Percentiles rank a stretch among this genome's conserved stretches.
Conservation (phyloP, 2,888 invertebrate species). For the Thereva unica region DNA sequence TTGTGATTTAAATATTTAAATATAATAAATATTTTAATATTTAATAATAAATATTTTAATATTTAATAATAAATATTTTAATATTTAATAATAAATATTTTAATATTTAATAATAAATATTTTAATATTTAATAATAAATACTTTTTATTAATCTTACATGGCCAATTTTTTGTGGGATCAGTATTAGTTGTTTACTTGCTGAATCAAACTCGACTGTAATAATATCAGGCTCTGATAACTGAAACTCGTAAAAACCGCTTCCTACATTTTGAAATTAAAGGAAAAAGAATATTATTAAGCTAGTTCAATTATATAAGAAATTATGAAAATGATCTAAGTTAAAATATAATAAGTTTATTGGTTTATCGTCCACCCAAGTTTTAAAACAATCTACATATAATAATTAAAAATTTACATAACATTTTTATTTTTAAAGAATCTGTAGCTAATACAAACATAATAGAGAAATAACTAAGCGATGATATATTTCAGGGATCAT, state of each 20-base stretch:
- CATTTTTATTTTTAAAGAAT: background rate
- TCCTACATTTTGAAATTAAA: constrained; percentile 31
- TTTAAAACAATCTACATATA: background rate
- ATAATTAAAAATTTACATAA: background rate
- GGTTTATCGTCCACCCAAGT: background rate
- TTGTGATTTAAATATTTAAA: background rate
- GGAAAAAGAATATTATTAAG: background rate
- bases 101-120: no score
- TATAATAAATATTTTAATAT: no score
- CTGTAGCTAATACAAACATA: no score
- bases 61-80: no score
- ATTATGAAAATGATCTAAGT: no score
- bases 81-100: no score
- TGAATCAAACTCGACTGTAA: constrained; percentile 52
- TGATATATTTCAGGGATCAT: no score
- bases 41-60: no score
- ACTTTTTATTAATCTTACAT: constrained; percentile 46
- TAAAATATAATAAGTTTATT: no score
- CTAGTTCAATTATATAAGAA: no score
- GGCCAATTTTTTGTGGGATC: constrained; percentile 54
- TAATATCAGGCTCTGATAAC: constrained; percentile 51
- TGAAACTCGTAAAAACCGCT: constrained; percentile 56
- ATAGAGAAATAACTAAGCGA: no score
- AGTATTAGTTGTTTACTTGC: constrained; percentile 50
- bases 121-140: no score